Percentiles rank a stretch among this genome's conserved stretches.
phyloP scores from a whole-genome alignment of 2,797 vertebrate species.

The Borostomias antarcticus region DNA sequence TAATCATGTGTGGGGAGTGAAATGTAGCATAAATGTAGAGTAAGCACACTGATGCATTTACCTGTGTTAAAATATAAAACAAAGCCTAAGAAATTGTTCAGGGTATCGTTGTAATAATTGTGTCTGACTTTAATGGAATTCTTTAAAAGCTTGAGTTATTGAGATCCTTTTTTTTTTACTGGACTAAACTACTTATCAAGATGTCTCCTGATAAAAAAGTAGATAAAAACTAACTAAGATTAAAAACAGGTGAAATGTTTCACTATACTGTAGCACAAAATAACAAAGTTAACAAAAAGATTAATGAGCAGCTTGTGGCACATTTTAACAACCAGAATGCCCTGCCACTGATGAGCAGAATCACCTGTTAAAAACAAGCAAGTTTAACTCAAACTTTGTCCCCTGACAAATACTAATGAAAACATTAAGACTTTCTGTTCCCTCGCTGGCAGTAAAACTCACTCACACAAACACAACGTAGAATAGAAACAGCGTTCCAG shows the following conservation, averaged over 20 bases:
- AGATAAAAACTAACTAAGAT: background rate
- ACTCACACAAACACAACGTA: constrained; percentile 46
- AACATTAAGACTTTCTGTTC: constrained; percentile 59
- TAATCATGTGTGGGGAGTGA: constrained; percentile 15
- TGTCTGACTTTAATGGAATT: no score
- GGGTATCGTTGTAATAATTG: no score
- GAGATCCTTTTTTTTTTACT: no score
- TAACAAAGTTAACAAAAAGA: constrained; percentile 32
- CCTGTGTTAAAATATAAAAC: background rate
- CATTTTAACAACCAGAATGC: constrained; percentile 40
- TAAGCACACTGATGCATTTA: background rate
- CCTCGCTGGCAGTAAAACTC: constrained; percentile 41
- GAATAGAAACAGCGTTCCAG: constrained; percentile 65
- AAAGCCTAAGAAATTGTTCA: background rate
- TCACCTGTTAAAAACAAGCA: constrained; percentile 53
- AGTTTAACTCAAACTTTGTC: constrained; percentile 46
- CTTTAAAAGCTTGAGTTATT: no score
- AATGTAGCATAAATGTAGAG: background rate
- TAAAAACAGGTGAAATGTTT: background rate
- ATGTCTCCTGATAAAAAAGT: background rate
- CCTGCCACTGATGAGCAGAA: constrained; percentile 53
- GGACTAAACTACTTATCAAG: background rate
- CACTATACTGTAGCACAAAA: no score
- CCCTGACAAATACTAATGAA: constrained; percentile 54
- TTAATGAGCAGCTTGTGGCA: constrained; percentile 15